These are phyloP conservation scores for Pipistrellus nathusii DNA, from an alignment of 2,797 vertebrate genomes.

Conservation along the genomic window DNA sequence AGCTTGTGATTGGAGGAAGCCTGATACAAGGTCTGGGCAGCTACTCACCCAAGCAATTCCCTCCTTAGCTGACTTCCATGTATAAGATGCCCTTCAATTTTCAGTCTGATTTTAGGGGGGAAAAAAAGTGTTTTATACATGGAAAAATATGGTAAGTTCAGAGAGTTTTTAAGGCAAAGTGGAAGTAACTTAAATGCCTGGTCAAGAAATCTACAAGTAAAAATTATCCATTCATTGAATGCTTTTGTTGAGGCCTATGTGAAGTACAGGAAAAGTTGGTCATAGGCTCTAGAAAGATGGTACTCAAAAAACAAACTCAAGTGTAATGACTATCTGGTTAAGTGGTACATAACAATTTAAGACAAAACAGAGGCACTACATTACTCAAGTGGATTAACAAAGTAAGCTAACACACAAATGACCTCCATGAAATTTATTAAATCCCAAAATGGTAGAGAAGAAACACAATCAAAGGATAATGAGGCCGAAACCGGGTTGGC, in stretches of 20 bases:
- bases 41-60: no score
- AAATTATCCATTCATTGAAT: not conserved
- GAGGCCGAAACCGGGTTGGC: not conserved
- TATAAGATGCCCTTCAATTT: no score
- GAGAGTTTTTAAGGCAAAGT: not conserved
- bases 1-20: no score
- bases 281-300: not conserved
- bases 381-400: not conserved
- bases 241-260: not conserved
- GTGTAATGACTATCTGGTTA: not conserved
- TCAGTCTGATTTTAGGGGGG: no score
- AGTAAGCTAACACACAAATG: not conserved
- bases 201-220: not conserved
- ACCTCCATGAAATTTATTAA: not conserved
- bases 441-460: not conserved
- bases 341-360: not conserved
- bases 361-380: not conserved
- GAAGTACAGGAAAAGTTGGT: constrained; percentile 10
- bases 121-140: no score
- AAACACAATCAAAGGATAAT: not conserved
- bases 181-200: not conserved
- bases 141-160: not conserved
- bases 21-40: no score
- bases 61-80: no score
- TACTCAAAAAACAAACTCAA: not conserved